Evolutionary conservation across 2,888 invertebrate species (phyloP).

Genomic region (Acronicta leporina): DNA sequence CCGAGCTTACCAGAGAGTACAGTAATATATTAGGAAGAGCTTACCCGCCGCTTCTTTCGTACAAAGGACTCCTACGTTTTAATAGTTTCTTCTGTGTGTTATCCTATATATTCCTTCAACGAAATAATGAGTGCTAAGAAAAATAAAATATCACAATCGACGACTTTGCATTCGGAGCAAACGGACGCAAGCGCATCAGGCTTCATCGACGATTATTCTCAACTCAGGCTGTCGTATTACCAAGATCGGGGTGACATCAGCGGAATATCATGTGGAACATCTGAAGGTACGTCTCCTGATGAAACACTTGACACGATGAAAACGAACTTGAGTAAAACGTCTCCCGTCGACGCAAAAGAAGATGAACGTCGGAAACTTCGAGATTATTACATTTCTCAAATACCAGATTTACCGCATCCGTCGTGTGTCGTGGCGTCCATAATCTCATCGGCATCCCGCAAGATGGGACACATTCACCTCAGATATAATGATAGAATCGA

Average conservation of each 20-base stretch:
- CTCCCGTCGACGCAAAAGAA: constrained; percentile 30
- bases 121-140: constrained; percentile 44
- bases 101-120: neutral
- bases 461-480: constrained; percentile 63
- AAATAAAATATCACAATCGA: constrained; percentile 19
- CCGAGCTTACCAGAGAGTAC: too few species aligned
- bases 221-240: constrained; percentile 74
- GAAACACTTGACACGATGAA: constrained; percentile 38
- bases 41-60: neutral
- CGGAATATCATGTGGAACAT: constrained; percentile 1
- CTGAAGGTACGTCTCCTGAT: constrained; percentile 11
- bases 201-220: constrained; percentile 75
- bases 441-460: constrained; percentile 67
- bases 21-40: too few species aligned
- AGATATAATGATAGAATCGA: constrained; percentile 68
- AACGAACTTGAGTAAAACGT: constrained; percentile 50
- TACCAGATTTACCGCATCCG: constrained; percentile 73
- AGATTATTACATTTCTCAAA: constrained; percentile 67
- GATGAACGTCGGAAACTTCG: constrained; percentile 60
- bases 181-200: constrained; percentile 27
- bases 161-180: constrained; percentile 14
- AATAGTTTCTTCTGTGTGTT: neutral
- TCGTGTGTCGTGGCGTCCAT: constrained; percentile 67
- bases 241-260: constrained; percentile 40
- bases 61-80: neutral